phyloP scores from a whole-genome alignment of 2,888 invertebrate genomes.

The Spilosoma lubricipeda region DNA sequence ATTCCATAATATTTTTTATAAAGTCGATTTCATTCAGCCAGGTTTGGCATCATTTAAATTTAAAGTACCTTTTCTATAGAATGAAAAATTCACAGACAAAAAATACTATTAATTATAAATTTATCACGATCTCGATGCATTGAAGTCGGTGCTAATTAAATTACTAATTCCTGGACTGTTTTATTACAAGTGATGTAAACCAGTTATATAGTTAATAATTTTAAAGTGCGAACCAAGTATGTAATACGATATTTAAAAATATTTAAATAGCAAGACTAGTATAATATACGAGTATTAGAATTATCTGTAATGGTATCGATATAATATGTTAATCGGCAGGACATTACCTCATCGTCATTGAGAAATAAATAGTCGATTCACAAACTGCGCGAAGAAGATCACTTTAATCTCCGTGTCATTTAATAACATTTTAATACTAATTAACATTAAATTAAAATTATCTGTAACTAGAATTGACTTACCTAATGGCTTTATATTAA shows the following conservation, averaged over 20 bases:
- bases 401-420: conserved; percentile 43
- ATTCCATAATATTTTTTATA: too few relatives aligned
- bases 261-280: neutral
- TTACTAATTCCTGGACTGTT: neutral
- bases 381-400: conserved; percentile 23
- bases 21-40: neutral
- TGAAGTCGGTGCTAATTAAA: neutral
- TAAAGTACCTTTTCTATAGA: neutral
- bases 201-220: neutral
- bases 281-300: conserved; percentile 4
- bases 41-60: neutral
- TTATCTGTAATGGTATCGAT: conserved; percentile 9
- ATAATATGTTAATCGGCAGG: conserved; percentile 16
- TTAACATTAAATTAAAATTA: conserved; percentile 47
- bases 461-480: conserved; percentile 39
- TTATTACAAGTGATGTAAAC: neutral
- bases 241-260: conserved; percentile 2
- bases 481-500: conserved; percentile 33
- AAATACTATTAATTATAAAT: neutral
- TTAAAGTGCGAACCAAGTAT: neutral
- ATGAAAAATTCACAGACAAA: neutral
- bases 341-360: conserved; percentile 35
- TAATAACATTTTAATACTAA: conserved; percentile 36
- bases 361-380: conserved; percentile 32
- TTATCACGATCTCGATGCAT: neutral